Conservation (phyloP, 2,113 vertebrate genomes). For the Hydrochoerus hydrochaeris region DNA sequence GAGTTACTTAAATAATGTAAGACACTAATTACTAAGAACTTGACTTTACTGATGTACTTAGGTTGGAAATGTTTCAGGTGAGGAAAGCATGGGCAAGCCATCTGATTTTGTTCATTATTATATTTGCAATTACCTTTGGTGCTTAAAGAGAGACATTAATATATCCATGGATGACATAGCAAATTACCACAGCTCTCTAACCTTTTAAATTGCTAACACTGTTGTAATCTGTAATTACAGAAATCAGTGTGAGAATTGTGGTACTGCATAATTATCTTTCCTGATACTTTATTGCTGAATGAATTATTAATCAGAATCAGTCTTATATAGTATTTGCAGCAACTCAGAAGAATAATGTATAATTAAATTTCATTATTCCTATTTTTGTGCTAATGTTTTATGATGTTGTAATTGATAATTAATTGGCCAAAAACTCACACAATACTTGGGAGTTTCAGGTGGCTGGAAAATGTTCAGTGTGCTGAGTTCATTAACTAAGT, state of each 20-base stretch:
- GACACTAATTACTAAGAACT: slow-evolving; percentile 75
- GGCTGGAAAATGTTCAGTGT: slow-evolving; percentile 84
- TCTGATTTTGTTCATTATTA: slow-evolving; percentile 79
- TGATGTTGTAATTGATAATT: slow-evolving; percentile 92
- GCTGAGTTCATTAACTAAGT: slow-evolving; percentile 87
- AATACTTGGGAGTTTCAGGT: slow-evolving; percentile 86
- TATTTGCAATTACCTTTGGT: slow-evolving; percentile 87
- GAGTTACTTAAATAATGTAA: slow-evolving; percentile 69
- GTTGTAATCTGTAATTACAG: slow-evolving; percentile 92
- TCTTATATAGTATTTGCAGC: slow-evolving; percentile 91
- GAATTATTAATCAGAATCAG: slow-evolving; percentile 93
- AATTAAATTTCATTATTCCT: slow-evolving; percentile 92
- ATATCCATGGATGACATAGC: slow-evolving; percentile 89
- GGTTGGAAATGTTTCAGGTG: slow-evolving; percentile 76
- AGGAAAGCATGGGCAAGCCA: slow-evolving; percentile 66
- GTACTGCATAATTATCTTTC: slow-evolving; percentile 91
- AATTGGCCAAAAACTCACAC: slow-evolving; percentile 89
- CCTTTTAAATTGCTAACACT: slow-evolving; percentile 92
- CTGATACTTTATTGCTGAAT: slow-evolving; percentile 91
- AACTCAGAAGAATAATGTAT: slow-evolving; percentile 90
- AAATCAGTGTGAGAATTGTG: slow-evolving; percentile 92
- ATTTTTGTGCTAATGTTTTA: slow-evolving; percentile 90
- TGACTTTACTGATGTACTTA: slow-evolving; percentile 75
- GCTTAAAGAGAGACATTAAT: slow-evolving; percentile 86
- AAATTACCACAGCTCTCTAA: slow-evolving; percentile 89